Conservation (phyloP, 1,140 invertebrate genomes). For the Aculops lycopersici region DNA sequence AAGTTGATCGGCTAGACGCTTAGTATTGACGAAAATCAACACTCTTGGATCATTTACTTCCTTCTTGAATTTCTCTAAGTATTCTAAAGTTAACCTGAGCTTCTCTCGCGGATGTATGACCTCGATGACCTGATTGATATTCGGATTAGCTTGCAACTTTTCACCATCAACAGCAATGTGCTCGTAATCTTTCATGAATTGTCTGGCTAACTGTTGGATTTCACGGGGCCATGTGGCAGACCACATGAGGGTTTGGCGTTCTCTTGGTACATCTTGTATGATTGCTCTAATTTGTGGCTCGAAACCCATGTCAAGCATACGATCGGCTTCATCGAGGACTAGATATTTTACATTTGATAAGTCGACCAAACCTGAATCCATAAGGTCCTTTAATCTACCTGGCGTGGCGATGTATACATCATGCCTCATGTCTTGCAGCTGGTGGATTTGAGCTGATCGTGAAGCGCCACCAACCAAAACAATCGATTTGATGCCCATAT, state of each 20-base stretch:
- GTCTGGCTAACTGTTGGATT: constrained; percentile 22
- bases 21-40: constrained; percentile 25
- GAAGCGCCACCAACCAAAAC: constrained; percentile 37
- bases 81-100: background rate
- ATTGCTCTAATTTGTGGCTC: constrained; percentile 4
- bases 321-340: constrained; percentile 5
- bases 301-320: constrained; percentile 15
- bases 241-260: constrained; percentile 11
- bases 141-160: constrained; percentile 13
- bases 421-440: constrained; percentile 26
- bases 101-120: constrained; percentile 9
- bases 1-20: constrained; percentile 23
- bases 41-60: constrained; percentile 8
- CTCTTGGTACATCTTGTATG: constrained; percentile 13
- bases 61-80: background rate
- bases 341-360: constrained; percentile 11
- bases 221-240: constrained; percentile 20
- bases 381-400: constrained; percentile 1
- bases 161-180: constrained; percentile 23
- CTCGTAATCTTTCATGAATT: constrained; percentile 21
- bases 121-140: constrained; percentile 4
- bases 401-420: constrained; percentile 3
- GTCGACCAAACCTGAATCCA: background rate
- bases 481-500: background rate
- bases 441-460: constrained; percentile 32